Conservation (phyloP, 2,888 invertebrate genomes). For the Lasioglossum pauxillum region DNA sequence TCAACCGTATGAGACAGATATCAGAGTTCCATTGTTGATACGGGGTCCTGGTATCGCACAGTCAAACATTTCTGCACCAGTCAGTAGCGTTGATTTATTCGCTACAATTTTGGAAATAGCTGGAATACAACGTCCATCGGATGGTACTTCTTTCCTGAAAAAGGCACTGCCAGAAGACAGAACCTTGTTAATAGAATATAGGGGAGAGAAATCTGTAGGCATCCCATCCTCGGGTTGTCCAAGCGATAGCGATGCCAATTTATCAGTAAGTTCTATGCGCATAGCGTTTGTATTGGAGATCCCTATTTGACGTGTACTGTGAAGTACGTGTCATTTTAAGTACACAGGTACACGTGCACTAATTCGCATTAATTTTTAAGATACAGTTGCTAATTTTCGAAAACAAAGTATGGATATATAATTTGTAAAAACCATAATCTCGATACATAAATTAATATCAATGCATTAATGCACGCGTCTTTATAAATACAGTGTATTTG, state of each 20-base stretch:
- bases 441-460: too few relatives aligned
- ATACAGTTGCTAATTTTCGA: too few relatives aligned
- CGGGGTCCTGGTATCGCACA: conserved; percentile 89
- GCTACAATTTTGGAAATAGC: conserved; percentile 93
- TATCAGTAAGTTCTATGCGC: conserved; percentile 86
- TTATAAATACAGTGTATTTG: too few relatives aligned
- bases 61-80: conserved; percentile 86
- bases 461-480: too few relatives aligned
- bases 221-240: conserved; percentile 88
- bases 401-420: too few relatives aligned
- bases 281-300: background rate
- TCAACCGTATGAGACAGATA: conserved; percentile 96
- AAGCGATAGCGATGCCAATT: conserved; percentile 86
- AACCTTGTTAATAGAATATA: conserved; percentile 91
- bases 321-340: too few relatives aligned
- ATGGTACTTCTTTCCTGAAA: conserved; percentile 76
- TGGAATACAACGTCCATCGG: conserved; percentile 85
- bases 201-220: conserved; percentile 89
- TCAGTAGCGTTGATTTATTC: conserved; percentile 92
- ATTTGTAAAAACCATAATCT: too few relatives aligned
- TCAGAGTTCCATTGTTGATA: conserved; percentile 92
- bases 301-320: too few relatives aligned
- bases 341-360: too few relatives aligned
- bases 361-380: too few relatives aligned
- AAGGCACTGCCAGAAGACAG: conserved; percentile 83